phyloP scores from a whole-genome alignment of 2,888 invertebrate species.

The Capitulum mitella region DNA sequence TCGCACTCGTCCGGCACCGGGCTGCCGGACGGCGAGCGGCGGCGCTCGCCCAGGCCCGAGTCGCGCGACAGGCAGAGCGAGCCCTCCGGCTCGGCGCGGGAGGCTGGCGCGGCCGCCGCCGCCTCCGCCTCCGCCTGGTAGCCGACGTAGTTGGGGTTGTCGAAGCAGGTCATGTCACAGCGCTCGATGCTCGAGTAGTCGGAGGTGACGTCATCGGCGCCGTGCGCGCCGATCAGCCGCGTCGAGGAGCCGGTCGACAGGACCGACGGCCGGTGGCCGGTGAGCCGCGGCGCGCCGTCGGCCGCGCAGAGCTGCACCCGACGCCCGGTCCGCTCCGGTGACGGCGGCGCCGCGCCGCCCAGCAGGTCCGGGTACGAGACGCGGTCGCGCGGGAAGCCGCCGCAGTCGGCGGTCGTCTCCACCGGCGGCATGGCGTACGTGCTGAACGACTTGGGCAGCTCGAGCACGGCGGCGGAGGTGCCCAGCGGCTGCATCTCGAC shows the following conservation, averaged over 20 bases:
- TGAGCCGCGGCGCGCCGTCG: neutral
- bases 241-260: neutral
- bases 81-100: neutral
- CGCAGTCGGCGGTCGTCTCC: conserved; percentile 50
- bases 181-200: conserved; percentile 23
- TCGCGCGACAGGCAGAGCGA: conserved; percentile 1
- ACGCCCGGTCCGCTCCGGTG: neutral
- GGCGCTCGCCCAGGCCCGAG: neutral
- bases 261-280: neutral
- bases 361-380: conserved; percentile 30
- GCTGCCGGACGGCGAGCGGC: neutral
- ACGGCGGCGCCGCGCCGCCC: neutral
- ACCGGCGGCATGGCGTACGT: conserved; percentile 47
- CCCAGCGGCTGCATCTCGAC: conserved; percentile 27
- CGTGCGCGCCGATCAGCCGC: neutral
- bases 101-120: neutral
- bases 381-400: conserved; percentile 26
- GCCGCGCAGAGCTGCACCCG: neutral
- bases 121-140: too few species aligned
- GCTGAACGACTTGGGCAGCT: conserved; percentile 48
- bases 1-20: conserved; percentile 23
- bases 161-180: conserved; percentile 18
- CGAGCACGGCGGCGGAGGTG: conserved; percentile 2
- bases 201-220: neutral
- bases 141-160: conserved; percentile 11